phyloP scores from a whole-genome alignment of 1,140 invertebrate genomes.

The Dendrolimus kikuchii region DNA sequence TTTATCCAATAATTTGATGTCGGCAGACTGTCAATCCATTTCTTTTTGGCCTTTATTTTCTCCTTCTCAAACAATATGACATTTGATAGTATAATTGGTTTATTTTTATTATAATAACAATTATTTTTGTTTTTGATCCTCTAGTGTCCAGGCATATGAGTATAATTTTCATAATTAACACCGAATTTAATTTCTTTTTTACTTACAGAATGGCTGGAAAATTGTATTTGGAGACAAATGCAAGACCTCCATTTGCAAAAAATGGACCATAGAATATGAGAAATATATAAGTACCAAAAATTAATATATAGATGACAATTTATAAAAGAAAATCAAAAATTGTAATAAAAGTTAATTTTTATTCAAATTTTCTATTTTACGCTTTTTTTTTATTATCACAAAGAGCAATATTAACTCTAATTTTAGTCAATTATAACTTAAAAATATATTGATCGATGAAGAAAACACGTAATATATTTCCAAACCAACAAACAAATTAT shows the following conservation, averaged over 20 bases:
- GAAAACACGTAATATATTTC: too few species aligned
- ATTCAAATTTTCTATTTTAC: slow-evolving; percentile 6
- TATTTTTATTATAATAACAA: too few species aligned
- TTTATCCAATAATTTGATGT: too few species aligned
- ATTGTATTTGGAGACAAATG: slow-evolving; percentile 51
- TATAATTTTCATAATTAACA: background rate
- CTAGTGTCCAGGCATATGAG: background rate
- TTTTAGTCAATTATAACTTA: too few species aligned
- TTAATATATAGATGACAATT: background rate
- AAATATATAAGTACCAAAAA: slow-evolving; percentile 2
- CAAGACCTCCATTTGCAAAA: slow-evolving; percentile 40
- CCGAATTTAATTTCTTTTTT: slow-evolving; percentile 9
- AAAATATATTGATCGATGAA: background rate
- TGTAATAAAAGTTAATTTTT: slow-evolving; percentile 5
- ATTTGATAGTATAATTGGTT: too few species aligned
- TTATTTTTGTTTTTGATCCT: too few species aligned
- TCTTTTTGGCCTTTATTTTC: too few species aligned
- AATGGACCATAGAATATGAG: slow-evolving; percentile 30
- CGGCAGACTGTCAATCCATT: too few species aligned
- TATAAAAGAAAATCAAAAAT: slow-evolving; percentile 1
- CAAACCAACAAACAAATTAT: too few species aligned
- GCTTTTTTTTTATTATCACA: slow-evolving; percentile 8
- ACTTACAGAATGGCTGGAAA: slow-evolving; percentile 45
- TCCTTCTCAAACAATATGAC: too few species aligned
- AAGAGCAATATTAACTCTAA: slow-evolving; percentile 6